A percentile compares a stretch with the other conserved stretches of the same genome.
These are phyloP conservation scores for Epizoanthus rinbou DNA, from an alignment of 92 coral and sea anemone genomes.

Conservation along the genomic window DNA sequence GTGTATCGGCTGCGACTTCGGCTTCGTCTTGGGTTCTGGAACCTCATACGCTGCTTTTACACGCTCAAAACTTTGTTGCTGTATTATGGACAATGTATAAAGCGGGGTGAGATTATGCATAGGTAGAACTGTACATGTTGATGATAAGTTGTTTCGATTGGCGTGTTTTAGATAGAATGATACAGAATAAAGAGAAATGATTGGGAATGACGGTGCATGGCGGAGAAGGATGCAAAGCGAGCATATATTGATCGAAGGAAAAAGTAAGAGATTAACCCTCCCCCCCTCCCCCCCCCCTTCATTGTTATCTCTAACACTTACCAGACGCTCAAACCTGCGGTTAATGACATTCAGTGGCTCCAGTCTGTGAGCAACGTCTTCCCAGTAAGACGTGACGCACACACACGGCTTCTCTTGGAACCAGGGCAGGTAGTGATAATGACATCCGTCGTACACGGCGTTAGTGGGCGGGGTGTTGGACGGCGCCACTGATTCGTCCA, in stretches of 20 bases:
- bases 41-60: constrained; percentile 53
- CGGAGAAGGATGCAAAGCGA: too few species aligned
- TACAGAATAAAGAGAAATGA: too few species aligned
- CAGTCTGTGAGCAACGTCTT: constrained; percentile 84
- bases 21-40: constrained; percentile 14
- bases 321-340: constrained; percentile 78
- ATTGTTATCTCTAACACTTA: constrained; percentile 39
- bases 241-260: too few species aligned
- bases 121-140: too few species aligned
- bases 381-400: constrained; percentile 91
- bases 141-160: too few species aligned
- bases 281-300: too few species aligned
- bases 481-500: constrained; percentile 95
- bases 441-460: constrained; percentile 84
- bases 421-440: constrained; percentile 93
- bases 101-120: neutral
- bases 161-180: too few species aligned
- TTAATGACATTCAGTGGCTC: constrained; percentile 79
- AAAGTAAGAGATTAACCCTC: too few species aligned
- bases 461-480: constrained; percentile 92
- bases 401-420: constrained; percentile 91
- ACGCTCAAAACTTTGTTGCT: constrained; percentile 49
- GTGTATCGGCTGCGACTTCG: neutral
- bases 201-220: too few species aligned
- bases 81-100: neutral